Base-by-base conservation (phyloP, 2,113 vertebrate species). In the Axis porcinus region DNA sequence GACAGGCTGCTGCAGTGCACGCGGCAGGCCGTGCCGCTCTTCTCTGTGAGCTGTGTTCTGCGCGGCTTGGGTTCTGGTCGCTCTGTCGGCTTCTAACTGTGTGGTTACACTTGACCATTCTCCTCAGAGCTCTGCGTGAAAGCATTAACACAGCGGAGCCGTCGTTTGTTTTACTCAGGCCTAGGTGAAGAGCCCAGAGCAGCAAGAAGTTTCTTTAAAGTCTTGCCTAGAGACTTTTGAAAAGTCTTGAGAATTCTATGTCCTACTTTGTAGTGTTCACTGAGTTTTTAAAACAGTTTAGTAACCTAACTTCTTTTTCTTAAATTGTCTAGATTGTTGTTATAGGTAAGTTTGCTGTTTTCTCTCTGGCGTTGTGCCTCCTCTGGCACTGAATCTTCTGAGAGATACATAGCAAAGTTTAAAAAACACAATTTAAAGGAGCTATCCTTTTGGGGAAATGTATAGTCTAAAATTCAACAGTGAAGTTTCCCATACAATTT, bases 1-100 rank as follows among this genome's bases (percentile, higher is more conserved):
- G 99, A 99, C 97, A 99, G 99, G n/a, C 99, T 99, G 33, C 98
- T 99, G 30, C 99, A 99, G 98, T 99, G 99, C 93, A 99, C 99
- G 1, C 99, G 99, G 16, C 99, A 99, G 98, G 99, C 99, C 1
- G 99, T 99, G 43, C 99, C 99, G 0, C 99, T 99, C 55, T 99
- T 99, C 98, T 99, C 99, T 1, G 99, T 99, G 98, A 96, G 99
- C 98, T 91, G 36, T 70, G 25, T 89, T 94, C 86, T 93, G 23
- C 1, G 0, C 36, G 70, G 36, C 17, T 84, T 55, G 12, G 40
- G 14, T 84, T 96, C 94, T 23, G 6, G 36, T 83, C 45, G 89
- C 45, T 86, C 7, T 79, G 0, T 58, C 64, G 54, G 21, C 33
- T 86, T 64, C 0, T 64, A n/a, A 95, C 86, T 87, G n/a, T n/a